phyloP scores from a whole-genome alignment of 2,888 invertebrate genomes.

The Andricus quercusramuli region DNA sequence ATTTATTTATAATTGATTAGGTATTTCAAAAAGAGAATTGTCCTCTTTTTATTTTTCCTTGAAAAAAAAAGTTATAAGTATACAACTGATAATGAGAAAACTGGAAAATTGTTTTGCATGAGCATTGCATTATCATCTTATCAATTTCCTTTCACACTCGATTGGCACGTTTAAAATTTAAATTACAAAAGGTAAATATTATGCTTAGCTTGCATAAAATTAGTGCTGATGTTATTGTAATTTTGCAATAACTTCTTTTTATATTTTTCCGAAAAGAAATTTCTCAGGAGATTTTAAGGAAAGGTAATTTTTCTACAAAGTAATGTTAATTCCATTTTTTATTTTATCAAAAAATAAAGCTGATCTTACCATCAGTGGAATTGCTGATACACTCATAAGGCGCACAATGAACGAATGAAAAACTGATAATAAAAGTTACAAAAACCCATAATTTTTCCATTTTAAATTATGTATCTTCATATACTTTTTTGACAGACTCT shows the following conservation, averaged over 20 bases:
- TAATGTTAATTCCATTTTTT: neutral
- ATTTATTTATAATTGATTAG: no score
- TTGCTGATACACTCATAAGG: conserved; percentile 3
- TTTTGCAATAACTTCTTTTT: neutral
- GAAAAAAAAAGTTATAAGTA: neutral
- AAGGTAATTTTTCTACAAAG: neutral
- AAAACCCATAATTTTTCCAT: conserved; percentile 21
- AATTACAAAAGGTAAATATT: neutral
- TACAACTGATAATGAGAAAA: neutral
- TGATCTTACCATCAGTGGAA: conserved; percentile 33
- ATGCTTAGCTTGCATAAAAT: neutral
- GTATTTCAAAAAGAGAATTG: no score
- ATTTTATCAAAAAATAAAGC: neutral
- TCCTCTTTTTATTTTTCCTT: no score
- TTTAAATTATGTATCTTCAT: neutral
- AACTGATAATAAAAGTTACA: neutral
- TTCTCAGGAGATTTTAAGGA: no score
- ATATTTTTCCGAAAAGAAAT: neutral
- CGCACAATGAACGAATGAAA: conserved; percentile 10
- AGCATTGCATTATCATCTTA: no score
- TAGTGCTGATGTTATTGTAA: neutral
- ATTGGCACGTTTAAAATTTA: neutral
- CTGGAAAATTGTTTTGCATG: neutral
- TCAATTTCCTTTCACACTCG: no score
- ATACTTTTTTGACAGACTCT: conserved; percentile 1